Evolutionary conservation across 1,140 invertebrate species (phyloP), one percentile per base, ranked within the genome.

Genomic region (Diabrotica undecimpunctata): DNA sequence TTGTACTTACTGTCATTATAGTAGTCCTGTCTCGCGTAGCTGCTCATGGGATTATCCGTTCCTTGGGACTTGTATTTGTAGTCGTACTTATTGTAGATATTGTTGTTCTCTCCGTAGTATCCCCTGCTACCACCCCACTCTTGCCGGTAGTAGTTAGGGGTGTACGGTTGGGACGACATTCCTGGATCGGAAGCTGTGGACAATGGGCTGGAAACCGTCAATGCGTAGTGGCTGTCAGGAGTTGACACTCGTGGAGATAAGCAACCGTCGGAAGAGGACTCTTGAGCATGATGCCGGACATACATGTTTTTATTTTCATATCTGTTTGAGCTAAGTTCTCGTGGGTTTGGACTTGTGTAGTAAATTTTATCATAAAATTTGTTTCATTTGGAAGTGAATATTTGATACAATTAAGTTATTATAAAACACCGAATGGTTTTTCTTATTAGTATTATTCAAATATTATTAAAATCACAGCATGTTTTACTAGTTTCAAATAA

Each of bases 101-200:
- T 77, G 69, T 77, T 78, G 66, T 77, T 78, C 59, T 77, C 74
- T 0, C 73, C 72, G 67, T 77, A 78, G 62, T 74, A 72, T 36
- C 70, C 66, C 39, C 72, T 66, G 6, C 59, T 65, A n/a, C 57
- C 61, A 62, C 73, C 68, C 58, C 52, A 66, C 10, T 66, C 54
- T 39, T 59, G 66, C 14, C 65, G 69, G 53, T 70, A 72, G 66
- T 74, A 76, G 53, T 75, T 76, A 9, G 75, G 73, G 11, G 72
- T 74, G 72, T 76, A 77, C 7, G 72, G 73, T 53, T 78, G 75
- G 8, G 75, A 77, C 5, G 75, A 77, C 72, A 75, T 77, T 10
- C 77, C 75, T 11, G 74, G 71, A 60, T 76, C 74, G 5, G 75
- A 75, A 6, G 66, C 66, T 54, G 56, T 71, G 0, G 71, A 74